Evolutionary conservation across 35 echinoderm and acorn worm genomes (phyloP).

Genomic region (Anneissia japonica): DNA sequence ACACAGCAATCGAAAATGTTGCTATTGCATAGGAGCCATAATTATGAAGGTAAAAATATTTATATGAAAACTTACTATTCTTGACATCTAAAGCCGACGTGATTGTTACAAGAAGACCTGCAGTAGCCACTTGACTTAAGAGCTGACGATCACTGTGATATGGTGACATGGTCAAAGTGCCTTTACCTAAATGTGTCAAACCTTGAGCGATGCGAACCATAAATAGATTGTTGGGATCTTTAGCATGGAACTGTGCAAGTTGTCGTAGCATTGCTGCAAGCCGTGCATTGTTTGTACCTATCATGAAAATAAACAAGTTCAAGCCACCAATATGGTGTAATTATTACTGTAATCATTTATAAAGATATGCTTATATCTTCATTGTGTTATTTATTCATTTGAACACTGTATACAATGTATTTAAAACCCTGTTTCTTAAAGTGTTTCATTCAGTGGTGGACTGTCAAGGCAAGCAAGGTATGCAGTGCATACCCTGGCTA

Average conservation of each 20-base stretch:
- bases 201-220: conserved; percentile 96
- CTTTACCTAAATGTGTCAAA: conserved; percentile 92
- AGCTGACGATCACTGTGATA: conserved; percentile 97
- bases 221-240: conserved; percentile 92
- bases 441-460: too few relatives aligned
- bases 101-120: conserved; percentile 66
- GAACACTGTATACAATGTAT: too few relatives aligned
- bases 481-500: too few relatives aligned
- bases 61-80: conserved; percentile 75
- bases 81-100: conserved; percentile 92
- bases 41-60: too few relatives aligned
- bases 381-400: too few relatives aligned
- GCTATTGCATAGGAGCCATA: too few relatives aligned
- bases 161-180: conserved; percentile 79
- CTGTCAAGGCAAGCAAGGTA: too few relatives aligned
- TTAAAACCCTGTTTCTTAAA: too few relatives aligned
- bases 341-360: too few relatives aligned
- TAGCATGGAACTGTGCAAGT: conserved; percentile 93
- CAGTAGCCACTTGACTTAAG: conserved; percentile 79
- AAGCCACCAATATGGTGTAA: neutral
- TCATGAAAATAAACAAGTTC: neutral
- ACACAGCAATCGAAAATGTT: too few relatives aligned
- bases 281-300: conserved; percentile 96
- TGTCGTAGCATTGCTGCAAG: conserved; percentile 96
- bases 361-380: too few relatives aligned